These are phyloP conservation scores for Chondrilla cf. caribensis DNA, from an alignment of 37 sponge, comb jelly and placozoan species.

Conservation along the genomic window DNA sequence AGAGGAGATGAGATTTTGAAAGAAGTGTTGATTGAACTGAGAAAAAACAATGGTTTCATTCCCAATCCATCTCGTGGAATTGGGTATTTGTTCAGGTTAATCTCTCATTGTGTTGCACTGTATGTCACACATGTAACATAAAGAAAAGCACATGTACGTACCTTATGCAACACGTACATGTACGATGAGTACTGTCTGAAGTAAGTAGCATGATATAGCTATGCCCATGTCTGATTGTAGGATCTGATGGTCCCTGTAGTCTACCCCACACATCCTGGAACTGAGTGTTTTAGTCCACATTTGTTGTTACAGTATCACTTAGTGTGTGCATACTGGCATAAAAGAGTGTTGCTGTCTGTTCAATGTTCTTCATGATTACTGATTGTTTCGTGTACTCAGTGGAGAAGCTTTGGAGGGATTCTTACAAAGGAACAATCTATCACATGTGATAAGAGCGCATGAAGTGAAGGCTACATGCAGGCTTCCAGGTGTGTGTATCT, in stretches of 20 bases:
- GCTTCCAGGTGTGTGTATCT: slow-evolving; percentile 73
- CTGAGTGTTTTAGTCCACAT: too few relatives aligned
- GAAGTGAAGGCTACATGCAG: slow-evolving; percentile 88
- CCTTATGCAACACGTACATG: too few relatives aligned
- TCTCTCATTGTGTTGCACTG: too few relatives aligned
- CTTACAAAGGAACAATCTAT: slow-evolving; percentile 66
- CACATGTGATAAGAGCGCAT: slow-evolving; percentile 92
- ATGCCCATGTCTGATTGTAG: too few relatives aligned
- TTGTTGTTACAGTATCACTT: too few relatives aligned
- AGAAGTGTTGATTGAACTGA: slow-evolving; percentile 36
- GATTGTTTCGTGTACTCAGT: slow-evolving; percentile 31
- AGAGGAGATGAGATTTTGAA: slow-evolving; percentile 52
- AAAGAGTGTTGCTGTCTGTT: too few relatives aligned
- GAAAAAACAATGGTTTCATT: slow-evolving; percentile 63
- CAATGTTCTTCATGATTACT: too few relatives aligned
- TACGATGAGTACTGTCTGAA: not conserved
- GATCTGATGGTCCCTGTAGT: too few relatives aligned
- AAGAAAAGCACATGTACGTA: too few relatives aligned
- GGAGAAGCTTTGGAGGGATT: slow-evolving; percentile 71
- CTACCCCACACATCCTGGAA: too few relatives aligned
- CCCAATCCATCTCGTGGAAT: slow-evolving; percentile 80
- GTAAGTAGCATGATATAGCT: not conserved
- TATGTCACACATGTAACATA: too few relatives aligned
- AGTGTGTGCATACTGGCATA: too few relatives aligned
- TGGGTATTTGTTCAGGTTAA: slow-evolving; percentile 88